A percentile compares a stretch with the other conserved stretches of the same genome.
Conservation (phyloP, 1,140 invertebrate genomes). For the Zophobas atratus region DNA sequence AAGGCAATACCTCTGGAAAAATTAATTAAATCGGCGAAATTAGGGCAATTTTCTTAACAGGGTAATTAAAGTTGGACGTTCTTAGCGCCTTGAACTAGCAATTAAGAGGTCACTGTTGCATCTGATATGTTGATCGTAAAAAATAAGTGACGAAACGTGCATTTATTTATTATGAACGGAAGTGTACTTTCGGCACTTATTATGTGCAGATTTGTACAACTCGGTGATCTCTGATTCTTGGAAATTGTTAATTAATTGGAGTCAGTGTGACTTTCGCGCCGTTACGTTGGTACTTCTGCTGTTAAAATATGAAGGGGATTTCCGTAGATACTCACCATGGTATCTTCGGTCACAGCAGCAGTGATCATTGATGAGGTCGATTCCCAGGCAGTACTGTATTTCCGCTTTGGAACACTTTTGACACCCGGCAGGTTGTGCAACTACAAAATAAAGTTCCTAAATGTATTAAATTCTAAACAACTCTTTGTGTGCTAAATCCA, state of each 20-base stretch:
- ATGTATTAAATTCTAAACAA: too few species aligned
- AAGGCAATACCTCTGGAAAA: slow-evolving; percentile 75
- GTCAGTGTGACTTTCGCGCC: neutral
- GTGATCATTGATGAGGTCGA: slow-evolving; percentile 78
- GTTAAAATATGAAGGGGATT: neutral
- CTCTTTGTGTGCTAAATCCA: too few species aligned
- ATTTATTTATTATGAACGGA: too few species aligned
- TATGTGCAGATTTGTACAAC: too few species aligned
- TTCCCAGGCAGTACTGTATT: slow-evolving; percentile 76
- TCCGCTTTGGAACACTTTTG: slow-evolving; percentile 75
- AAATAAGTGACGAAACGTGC: too few species aligned
- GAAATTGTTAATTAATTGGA: too few species aligned
- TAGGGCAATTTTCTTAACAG: neutral
- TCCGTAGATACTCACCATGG: slow-evolving; percentile 64
- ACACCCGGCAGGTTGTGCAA: slow-evolving; percentile 74
- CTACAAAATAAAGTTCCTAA: slow-evolving; percentile 63
- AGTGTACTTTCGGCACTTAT: too few species aligned
- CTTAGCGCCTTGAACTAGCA: too few species aligned
- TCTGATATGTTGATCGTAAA: too few species aligned
- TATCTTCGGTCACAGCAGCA: slow-evolving; percentile 79
- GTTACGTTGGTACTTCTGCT: neutral
- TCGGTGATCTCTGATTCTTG: too few species aligned
- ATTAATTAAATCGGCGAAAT: neutral
- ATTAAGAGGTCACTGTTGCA: too few species aligned
- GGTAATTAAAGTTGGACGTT: neutral